These are phyloP conservation scores for Nematolebias whitei DNA, from an alignment of 2,113 vertebrate species.

Conservation along the genomic window DNA sequence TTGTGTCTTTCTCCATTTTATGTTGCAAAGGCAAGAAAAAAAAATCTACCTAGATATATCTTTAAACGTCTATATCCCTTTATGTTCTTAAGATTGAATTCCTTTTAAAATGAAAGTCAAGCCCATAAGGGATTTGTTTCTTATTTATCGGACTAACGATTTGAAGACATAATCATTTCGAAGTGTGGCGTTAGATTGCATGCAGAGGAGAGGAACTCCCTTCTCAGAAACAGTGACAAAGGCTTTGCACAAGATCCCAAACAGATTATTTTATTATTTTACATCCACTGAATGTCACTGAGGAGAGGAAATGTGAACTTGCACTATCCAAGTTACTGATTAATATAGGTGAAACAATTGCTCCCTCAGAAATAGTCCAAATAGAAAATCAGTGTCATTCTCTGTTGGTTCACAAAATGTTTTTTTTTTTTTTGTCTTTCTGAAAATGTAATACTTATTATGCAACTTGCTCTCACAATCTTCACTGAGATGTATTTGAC, in stretches of 20 bases:
- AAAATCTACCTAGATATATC: conserved; percentile 79
- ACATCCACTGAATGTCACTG: conserved; percentile 57
- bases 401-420: conserved; percentile 62
- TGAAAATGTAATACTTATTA: conserved; percentile 79
- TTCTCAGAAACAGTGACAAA: conserved; percentile 44
- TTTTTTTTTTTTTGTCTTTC: conserved; percentile 65
- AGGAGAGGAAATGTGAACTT: conserved; percentile 68
- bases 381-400: conserved; percentile 39
- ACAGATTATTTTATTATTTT: conserved; percentile 43
- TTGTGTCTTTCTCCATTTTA: conserved; percentile 63
- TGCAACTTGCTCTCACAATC: conserved; percentile 89
- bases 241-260: conserved; percentile 73
- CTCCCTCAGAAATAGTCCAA: conserved; percentile 29
- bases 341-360: conserved; percentile 20
- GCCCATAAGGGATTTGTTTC: conserved; percentile 68
- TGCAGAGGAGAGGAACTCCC: conserved; percentile 26
- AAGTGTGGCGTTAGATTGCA: conserved; percentile 60
- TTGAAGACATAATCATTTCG: conserved; percentile 76
- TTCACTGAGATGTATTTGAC: conserved; percentile 79
- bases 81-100: conserved; percentile 53
- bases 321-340: conserved; percentile 73
- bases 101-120: conserved; percentile 68
- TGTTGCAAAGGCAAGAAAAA: conserved; percentile 70
- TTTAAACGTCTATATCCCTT: conserved; percentile 58
- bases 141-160: conserved; percentile 80